Evolutionary conservation across 2,888 invertebrate genomes (phyloP).

Genomic region (Tipula helvola): DNA sequence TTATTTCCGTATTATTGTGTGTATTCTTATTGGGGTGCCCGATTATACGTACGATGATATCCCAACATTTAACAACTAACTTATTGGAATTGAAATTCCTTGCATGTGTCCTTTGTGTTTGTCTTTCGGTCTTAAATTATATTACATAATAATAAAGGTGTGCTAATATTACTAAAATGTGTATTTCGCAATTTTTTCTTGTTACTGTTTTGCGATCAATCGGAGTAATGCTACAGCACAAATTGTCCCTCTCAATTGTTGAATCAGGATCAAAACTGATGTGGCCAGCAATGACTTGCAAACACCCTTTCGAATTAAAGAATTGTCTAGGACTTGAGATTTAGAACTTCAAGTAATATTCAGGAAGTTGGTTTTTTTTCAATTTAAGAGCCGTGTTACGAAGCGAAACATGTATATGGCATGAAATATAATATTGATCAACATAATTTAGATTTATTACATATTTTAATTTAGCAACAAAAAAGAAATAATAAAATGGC

Average conservation of each 20-base stretch:
- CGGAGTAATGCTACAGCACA: no score
- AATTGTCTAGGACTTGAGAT: no score
- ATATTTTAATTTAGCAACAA: background rate
- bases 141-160: background rate
- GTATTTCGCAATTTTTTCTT: background rate
- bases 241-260: no score
- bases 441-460: background rate
- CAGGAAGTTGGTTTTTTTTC: no score
- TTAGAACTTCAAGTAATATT: no score
- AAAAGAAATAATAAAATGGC: background rate
- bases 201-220: no score
- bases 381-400: background rate
- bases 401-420: no score
- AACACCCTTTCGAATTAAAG: background rate
- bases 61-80: background rate
- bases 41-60: conserved; percentile 4
- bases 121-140: background rate
- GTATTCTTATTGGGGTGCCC: background rate
- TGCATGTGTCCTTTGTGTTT: background rate
- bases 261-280: no score
- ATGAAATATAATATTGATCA: background rate
- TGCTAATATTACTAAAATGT: background rate
- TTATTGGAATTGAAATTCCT: background rate
- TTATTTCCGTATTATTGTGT: background rate
- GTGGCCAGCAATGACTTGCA: no score